Conservation (phyloP, 2,113 vertebrate species). For the Lepidothrix coronata region DNA sequence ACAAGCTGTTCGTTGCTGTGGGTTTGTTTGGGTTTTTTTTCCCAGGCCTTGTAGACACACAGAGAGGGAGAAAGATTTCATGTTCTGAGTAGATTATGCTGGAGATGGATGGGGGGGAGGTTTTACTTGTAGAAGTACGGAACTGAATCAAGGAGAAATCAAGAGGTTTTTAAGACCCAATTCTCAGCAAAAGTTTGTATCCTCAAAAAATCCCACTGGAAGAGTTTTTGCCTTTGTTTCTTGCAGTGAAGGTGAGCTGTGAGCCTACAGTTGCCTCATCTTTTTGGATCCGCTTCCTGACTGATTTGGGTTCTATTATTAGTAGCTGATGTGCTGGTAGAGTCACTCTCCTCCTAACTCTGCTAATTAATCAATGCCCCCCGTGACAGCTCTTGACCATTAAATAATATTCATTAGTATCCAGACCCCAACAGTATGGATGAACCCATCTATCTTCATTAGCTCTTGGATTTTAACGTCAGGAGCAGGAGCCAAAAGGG, state of each 20-base stretch:
- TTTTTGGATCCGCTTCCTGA: neutral
- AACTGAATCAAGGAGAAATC: neutral
- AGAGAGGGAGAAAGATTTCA: neutral
- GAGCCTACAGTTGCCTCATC: neutral
- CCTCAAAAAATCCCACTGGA: neutral
- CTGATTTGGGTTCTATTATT: constrained; percentile 35
- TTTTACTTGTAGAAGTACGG: neutral
- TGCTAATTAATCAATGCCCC: constrained; percentile 56
- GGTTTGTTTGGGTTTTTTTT: neutral
- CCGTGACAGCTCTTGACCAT: constrained; percentile 26
- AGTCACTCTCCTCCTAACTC: neutral
- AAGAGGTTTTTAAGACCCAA: neutral
- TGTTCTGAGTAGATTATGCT: neutral
- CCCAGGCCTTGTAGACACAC: neutral
- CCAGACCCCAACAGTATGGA: constrained; percentile 16
- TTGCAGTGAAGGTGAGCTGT: constrained; percentile 31
- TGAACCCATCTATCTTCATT: constrained; percentile 59
- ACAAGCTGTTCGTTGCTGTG: neutral
- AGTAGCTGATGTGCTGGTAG: neutral
- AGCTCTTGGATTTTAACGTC: neutral
- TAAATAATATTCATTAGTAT: constrained; percentile 56
- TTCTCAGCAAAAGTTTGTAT: neutral
- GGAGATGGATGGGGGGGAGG: neutral
- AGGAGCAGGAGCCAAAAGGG: neutral
- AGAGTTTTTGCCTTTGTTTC: neutral